These are phyloP conservation scores for Scolopax bukidnonensis DNA, from an alignment of 2,797 vertebrate genomes.

Conservation along the genomic window DNA sequence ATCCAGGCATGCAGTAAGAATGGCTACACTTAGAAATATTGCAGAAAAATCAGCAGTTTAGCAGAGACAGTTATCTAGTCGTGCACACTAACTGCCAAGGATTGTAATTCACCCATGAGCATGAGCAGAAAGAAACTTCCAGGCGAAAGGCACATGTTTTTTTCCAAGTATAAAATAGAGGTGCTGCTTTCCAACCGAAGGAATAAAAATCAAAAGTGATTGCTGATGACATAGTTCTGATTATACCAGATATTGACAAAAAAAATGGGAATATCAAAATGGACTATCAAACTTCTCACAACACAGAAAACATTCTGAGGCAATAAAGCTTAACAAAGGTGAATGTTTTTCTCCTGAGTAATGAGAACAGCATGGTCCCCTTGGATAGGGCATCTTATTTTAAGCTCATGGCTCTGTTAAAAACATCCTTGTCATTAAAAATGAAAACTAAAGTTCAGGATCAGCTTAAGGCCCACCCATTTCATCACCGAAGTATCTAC, in stretches of 20 bases:
- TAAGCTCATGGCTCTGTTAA: not conserved
- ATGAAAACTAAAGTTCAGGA: not conserved
- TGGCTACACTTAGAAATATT: not conserved
- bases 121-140: not conserved
- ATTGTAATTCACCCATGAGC: fast-evolving
- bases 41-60: not conserved
- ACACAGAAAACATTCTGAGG: not conserved
- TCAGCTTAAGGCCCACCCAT: not conserved
- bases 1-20: not conserved
- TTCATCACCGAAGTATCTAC: not conserved
- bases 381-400: not conserved
- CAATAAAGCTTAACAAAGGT: not conserved
- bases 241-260: not conserved
- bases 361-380: not conserved
- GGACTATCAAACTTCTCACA: not conserved
- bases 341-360: not conserved
- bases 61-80: not conserved
- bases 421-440: not conserved
- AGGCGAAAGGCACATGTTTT: not conserved
- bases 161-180: not conserved
- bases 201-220: not conserved
- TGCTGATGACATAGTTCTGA: not conserved
- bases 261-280: not conserved
- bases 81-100: not conserved
- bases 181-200: not conserved